Base-by-base conservation (phyloP, 2,888 invertebrate genomes). In the Tricholauxania praeusta region DNA sequence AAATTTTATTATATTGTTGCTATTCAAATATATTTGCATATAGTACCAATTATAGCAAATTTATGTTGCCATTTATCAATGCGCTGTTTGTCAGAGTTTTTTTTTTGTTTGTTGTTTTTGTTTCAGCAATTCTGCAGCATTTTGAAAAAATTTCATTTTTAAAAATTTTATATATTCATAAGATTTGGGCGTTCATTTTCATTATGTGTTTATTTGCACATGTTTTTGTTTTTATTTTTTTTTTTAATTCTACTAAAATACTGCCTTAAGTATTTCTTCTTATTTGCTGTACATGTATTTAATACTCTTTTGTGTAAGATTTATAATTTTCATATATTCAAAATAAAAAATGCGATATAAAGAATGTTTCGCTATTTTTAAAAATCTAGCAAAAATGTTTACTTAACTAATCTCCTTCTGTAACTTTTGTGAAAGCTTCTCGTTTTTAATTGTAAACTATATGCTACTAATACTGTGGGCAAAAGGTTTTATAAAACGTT, bases 171-270 rank as follows among this genome's bases (percentile, higher is more conserved):
- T 78, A 49, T 82, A 80, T 83, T 86, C 86, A 86, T 86, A 86
- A 86, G 86, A 86, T 84, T 86, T 86, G 86, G 86, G 86, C 86
- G 84, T 86, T 84, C 81, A 80, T 84, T 82, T 73, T 68, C 64
- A 72, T 75, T 76, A 68, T 75, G 79, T 75, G 74, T 78, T 75
- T 53, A 32, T 66, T 66, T 53, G n/a, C 74, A 75, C 72, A 75
- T 68, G 39, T 39, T 75, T 75, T 59, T 72, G 57, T 69, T 17
- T 72, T 32, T 52, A 6, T 15, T 51, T 65, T 28, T 51, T 52
- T 19, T 19, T 39, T 4, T 53, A 8, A n/a, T 63, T 12, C 63
- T 53, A 39, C 39, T 39, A 10, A 39, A 39, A 52, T 39, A 28
- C n/a, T 39, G n/a, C 52, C 12, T 22, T 8, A 22, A 53, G 17